A percentile compares a stretch with the other conserved stretches of the same genome.
Conservation (phyloP, 2,113 vertebrate genomes). For the Oryzias curvinotus region DNA sequence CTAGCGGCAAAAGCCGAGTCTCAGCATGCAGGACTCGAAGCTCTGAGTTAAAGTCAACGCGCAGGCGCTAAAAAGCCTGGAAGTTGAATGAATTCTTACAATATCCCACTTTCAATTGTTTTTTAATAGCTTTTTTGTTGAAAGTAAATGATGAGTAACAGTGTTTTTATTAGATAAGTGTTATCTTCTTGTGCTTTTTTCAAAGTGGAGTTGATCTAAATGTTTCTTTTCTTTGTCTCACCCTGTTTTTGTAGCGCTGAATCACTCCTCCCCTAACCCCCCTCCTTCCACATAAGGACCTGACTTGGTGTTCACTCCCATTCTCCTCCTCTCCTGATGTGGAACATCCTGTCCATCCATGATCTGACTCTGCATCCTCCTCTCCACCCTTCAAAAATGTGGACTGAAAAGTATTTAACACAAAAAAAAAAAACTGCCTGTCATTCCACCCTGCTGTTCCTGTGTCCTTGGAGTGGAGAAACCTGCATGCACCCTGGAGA, state of each 20-base stretch:
- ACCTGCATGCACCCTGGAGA: conserved; percentile 70
- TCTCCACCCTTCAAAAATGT: conserved; percentile 36
- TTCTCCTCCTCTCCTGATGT: conserved; percentile 62
- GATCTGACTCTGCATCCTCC: conserved; percentile 59
- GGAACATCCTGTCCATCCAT: conserved; percentile 72
- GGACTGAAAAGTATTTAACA: conserved; percentile 23
- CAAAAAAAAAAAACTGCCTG: conserved; percentile 15
- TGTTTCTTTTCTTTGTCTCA: conserved; percentile 61
- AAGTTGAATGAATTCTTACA: not conserved
- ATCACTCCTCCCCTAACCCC: conserved; percentile 65
- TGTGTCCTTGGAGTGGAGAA: conserved; percentile 48
- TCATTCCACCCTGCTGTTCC: conserved; percentile 41
- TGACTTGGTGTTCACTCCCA: conserved; percentile 65
- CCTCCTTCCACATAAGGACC: conserved; percentile 68
- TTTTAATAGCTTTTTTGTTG: too few relatives aligned
- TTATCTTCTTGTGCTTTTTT: not conserved
- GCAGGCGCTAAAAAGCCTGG: conserved; percentile 31
- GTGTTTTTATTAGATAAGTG: too few relatives aligned
- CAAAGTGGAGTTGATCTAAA: conserved; percentile 49
- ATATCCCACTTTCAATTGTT: too few relatives aligned
- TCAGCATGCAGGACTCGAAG: conserved; percentile 38
- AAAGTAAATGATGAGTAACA: too few relatives aligned
- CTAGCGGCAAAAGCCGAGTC: conserved; percentile 29
- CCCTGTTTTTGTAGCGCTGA: conserved; percentile 76
- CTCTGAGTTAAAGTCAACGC: conserved; percentile 52